phyloP scores from a whole-genome alignment of 2,113 vertebrate species.

The Calypte anna region DNA sequence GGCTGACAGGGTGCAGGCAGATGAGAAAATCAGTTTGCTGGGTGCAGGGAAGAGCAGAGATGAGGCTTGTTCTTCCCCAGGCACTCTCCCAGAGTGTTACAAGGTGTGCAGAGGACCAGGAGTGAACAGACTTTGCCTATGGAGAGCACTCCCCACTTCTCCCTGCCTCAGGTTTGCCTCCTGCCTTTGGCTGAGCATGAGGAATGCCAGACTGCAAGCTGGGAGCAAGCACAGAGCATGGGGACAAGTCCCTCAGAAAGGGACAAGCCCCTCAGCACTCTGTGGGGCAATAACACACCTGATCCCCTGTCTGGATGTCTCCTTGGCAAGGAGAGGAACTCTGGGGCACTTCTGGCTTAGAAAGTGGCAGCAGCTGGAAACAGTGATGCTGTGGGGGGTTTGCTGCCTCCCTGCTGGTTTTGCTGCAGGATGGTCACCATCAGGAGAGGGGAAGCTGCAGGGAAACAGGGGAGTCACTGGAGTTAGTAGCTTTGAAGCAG shows the following conservation, averaged over 20 bases:
- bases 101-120: not conserved
- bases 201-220: not conserved
- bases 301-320: too few relatives aligned
- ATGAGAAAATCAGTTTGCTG: not conserved
- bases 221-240: not conserved
- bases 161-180: not conserved
- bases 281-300: accelerated
- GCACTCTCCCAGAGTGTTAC: not conserved
- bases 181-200: not conserved
- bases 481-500: not conserved
- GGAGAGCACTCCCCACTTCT: not conserved
- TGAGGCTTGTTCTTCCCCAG: not conserved
- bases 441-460: not conserved
- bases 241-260: not conserved
- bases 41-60: not conserved
- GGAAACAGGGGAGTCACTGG: not conserved
- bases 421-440: not conserved
- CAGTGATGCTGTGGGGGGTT: not conserved
- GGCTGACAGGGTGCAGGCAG: not conserved
- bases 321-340: not conserved
- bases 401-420: not conserved
- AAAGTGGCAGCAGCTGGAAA: not conserved
- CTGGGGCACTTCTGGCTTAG: not conserved
- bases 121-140: not conserved
- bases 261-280: not conserved